Conservation (phyloP, 2,888 invertebrate genomes). For the Sesamia inferens region DNA sequence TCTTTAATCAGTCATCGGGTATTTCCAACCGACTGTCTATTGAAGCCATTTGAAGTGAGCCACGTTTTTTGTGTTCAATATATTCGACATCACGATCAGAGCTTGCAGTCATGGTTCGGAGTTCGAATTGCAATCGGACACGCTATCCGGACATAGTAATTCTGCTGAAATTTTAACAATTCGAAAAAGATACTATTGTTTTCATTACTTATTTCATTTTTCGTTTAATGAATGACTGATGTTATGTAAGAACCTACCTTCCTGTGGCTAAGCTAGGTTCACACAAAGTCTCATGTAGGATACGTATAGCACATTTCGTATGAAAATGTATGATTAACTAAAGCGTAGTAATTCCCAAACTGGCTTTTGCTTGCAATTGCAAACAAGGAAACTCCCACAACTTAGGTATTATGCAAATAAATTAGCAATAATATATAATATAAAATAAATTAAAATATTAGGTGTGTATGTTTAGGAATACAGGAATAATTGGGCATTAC, state of each 20-base stretch:
- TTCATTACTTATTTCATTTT: conserved; percentile 1
- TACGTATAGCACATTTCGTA: conserved; percentile 2
- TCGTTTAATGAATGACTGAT: conserved; percentile 5
- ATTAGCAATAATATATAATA: too few species aligned
- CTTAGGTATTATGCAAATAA: neutral
- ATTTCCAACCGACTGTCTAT: conserved; percentile 31
- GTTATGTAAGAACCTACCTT: neutral
- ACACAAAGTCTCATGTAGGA: neutral
- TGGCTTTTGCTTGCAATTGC: conserved; percentile 1
- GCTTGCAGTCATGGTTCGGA: conserved; percentile 30
- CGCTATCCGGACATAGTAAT: conserved; percentile 16
- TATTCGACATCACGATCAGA: conserved; percentile 22
- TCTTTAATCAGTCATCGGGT: conserved; percentile 17
- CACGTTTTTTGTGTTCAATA: conserved; percentile 20
- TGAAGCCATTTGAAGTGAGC: conserved; percentile 1
- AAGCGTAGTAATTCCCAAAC: conserved; percentile 6
- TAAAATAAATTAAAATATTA: neutral
- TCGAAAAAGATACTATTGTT: neutral
- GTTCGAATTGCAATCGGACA: conserved; percentile 27
- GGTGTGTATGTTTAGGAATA: neutral
- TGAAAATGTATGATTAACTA: conserved; percentile 1
- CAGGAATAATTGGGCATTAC: conserved; percentile 6
- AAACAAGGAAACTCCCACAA: conserved; percentile 26
- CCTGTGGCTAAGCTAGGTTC: neutral
- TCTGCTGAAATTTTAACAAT: conserved; percentile 4